Evolutionary conservation across 2,888 invertebrate genomes (phyloP).

Genomic region (Drosophila meridionalis): DNA sequence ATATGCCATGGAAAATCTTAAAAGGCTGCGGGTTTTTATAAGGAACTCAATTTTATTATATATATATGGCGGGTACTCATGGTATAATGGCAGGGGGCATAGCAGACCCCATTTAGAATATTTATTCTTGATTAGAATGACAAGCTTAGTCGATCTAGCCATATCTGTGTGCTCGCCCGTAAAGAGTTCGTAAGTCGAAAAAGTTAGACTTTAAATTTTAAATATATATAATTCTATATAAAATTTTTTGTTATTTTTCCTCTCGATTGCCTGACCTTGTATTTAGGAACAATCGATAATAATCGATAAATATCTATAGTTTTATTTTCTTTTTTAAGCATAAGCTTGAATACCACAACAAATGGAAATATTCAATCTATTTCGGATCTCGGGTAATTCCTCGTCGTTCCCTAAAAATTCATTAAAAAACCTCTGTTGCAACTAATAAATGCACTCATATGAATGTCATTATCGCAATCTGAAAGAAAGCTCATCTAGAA

Average conservation of each 20-base stretch:
- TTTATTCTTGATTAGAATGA: neutral
- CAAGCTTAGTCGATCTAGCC: neutral
- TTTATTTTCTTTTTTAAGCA: neutral
- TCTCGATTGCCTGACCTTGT: no score
- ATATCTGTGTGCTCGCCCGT: neutral
- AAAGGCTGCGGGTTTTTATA: neutral
- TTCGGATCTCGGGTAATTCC: neutral
- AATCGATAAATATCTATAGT: neutral
- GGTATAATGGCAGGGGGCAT: neutral
- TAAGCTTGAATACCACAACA: neutral
- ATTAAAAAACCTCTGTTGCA: no score
- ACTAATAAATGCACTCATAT: no score
- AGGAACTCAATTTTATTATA: neutral
- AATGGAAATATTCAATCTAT: no score
- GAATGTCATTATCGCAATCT: no score
- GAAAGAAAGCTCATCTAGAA: neutral
- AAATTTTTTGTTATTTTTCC: no score
- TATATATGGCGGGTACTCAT: neutral
- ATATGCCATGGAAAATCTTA: neutral
- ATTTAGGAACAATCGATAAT: neutral
- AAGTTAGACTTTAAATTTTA: no score
- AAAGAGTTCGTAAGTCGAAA: no score
- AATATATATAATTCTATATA: no score
- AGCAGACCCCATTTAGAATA: neutral
- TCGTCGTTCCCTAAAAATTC: no score